Evolutionary conservation across 2,888 invertebrate species (phyloP).

Genomic region (Hypomecis atomaria): DNA sequence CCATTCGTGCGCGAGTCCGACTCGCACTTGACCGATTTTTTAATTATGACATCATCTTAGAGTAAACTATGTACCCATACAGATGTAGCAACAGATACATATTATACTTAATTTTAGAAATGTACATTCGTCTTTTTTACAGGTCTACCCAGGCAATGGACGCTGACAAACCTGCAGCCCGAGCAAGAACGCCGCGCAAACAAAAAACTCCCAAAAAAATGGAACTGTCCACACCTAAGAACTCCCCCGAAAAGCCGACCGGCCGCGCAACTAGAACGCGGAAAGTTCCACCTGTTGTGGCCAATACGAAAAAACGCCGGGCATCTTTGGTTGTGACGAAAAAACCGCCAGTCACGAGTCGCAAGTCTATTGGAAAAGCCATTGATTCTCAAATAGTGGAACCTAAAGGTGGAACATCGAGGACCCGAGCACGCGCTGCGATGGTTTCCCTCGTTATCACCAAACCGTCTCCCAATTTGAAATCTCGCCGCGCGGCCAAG

Average conservation of each 20-base stretch:
- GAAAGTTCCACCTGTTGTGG: constrained; percentile 22
- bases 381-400: constrained; percentile 35
- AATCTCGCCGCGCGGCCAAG: constrained; percentile 46
- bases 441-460: constrained; percentile 49
- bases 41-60: no score
- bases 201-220: background rate
- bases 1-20: no score
- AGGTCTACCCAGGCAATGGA: constrained; percentile 25
- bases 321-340: constrained; percentile 59
- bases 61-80: background rate
- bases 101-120: no score
- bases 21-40: no score
- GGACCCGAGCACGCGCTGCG: constrained; percentile 39
- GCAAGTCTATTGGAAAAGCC: constrained; percentile 29
- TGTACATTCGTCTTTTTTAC: constrained; percentile 3
- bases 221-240: constrained; percentile 9
- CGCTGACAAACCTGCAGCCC: constrained; percentile 1
- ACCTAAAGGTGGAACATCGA: constrained; percentile 14
- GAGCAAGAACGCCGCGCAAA: background rate
- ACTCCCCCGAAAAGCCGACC: constrained; percentile 19
- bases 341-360: constrained; percentile 54
- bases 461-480: constrained; percentile 58
- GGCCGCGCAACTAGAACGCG: constrained; percentile 45
- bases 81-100: no score
- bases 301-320: constrained; percentile 48